These are phyloP conservation scores for Monochamus alternatus DNA, from an alignment of 2,888 invertebrate species.

Conservation along the genomic window DNA sequence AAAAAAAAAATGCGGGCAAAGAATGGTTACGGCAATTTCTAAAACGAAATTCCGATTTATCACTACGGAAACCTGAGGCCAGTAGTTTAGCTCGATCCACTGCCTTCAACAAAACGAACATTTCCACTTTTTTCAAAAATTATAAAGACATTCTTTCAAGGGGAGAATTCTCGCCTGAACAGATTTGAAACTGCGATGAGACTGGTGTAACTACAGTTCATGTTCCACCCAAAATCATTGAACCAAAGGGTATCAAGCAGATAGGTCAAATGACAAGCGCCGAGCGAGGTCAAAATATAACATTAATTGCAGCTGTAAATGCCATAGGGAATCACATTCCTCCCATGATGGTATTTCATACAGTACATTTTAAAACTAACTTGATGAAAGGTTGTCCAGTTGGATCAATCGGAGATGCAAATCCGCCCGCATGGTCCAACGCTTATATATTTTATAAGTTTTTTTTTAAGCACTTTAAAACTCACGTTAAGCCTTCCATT, in stretches of 20 bases:
- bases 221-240: constrained; percentile 57
- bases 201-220: constrained; percentile 29
- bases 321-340: constrained; percentile 43
- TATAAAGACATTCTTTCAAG: constrained; percentile 8
- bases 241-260: constrained; percentile 58
- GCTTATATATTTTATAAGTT: constrained; percentile 40
- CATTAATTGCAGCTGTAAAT: constrained; percentile 53
- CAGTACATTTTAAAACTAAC: constrained; percentile 2
- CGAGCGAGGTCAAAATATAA: constrained; percentile 53
- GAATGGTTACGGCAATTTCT: constrained; percentile 48
- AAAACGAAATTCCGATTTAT: constrained; percentile 36
- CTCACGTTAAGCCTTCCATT: constrained; percentile 51
- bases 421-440: constrained; percentile 58
- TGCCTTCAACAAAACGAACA: constrained; percentile 30
- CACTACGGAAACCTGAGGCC: constrained; percentile 47
- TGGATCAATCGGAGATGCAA: constrained; percentile 2
- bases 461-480: constrained; percentile 46
- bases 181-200: constrained; percentile 33
- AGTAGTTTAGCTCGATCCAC: constrained; percentile 48
- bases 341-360: constrained; percentile 20
- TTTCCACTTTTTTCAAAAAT: constrained; percentile 31
- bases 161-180: constrained; percentile 22
- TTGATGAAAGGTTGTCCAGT: background rate
- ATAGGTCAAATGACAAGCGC: constrained; percentile 53
- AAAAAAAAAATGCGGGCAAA: constrained; percentile 33